Percentiles rank a stretch among this genome's conserved stretches.
Conservation (phyloP, 2,888 invertebrate genomes). For the Drosophila falleni region DNA sequence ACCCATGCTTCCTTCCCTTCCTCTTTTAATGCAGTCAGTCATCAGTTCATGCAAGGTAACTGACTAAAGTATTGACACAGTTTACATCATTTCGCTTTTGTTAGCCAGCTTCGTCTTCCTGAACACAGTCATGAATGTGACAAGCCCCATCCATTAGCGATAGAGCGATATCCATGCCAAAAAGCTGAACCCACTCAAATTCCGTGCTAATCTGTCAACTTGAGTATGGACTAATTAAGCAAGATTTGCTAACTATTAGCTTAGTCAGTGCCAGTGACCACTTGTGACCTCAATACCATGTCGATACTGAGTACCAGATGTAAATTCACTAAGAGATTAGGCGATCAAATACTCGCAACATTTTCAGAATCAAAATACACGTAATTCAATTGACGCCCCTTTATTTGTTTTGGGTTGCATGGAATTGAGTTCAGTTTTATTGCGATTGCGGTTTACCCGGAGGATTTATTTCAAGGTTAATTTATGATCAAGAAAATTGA, state of each 20-base stretch:
- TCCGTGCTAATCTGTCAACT: constrained; percentile 72
- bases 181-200: constrained; percentile 48
- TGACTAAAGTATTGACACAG: constrained; percentile 72
- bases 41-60: constrained; percentile 51
- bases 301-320: constrained; percentile 18
- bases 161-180: constrained; percentile 24
- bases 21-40: background rate
- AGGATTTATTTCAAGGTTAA: constrained; percentile 56
- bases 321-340: constrained; percentile 43
- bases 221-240: constrained; percentile 66
- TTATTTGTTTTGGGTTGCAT: constrained; percentile 4
- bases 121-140: constrained; percentile 34
- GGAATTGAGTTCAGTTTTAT: constrained; percentile 46
- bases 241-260: constrained; percentile 71
- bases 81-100: constrained; percentile 53
- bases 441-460: constrained; percentile 2
- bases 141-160: background rate
- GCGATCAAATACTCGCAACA: constrained; percentile 27
- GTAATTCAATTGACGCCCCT: constrained; percentile 70
- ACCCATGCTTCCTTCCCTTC: constrained; percentile 1
- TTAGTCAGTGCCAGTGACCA: constrained; percentile 49
- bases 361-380: constrained; percentile 20
- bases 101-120: constrained; percentile 57
- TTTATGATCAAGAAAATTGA: background rate
- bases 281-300: constrained; percentile 59